These are phyloP conservation scores for Salvator merianae DNA, from an alignment of 2,113 vertebrate genomes.

Conservation along the genomic window DNA sequence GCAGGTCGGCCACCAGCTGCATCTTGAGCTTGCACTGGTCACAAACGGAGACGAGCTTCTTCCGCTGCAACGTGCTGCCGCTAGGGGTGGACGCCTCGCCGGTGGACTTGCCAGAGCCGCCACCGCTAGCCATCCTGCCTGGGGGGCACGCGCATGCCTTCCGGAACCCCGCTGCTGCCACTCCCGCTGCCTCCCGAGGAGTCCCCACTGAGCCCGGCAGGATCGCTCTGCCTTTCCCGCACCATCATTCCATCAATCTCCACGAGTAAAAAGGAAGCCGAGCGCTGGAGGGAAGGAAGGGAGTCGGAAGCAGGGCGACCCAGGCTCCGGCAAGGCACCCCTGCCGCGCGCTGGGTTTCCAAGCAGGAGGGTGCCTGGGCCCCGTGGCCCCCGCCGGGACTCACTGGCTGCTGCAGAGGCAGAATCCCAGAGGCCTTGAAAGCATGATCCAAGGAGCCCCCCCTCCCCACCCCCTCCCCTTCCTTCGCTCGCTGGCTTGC, in stretches of 20 bases:
- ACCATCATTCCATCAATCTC: slow-evolving; percentile 87
- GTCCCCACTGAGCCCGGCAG: slow-evolving; percentile 80
- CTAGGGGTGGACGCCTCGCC: slow-evolving; percentile 79
- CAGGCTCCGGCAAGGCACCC: not conserved
- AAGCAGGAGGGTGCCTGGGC: slow-evolving; percentile 15
- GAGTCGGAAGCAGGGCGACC: slow-evolving; percentile 37
- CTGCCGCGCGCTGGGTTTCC: slow-evolving; percentile 20
- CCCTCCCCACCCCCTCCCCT: not conserved
- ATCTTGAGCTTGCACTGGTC: slow-evolving; percentile 96
- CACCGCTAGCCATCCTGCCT: slow-evolving; percentile 91
- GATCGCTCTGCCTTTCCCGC: slow-evolving; percentile 77
- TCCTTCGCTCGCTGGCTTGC: not conserved
- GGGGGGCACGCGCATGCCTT: slow-evolving; percentile 83
- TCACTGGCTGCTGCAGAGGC: slow-evolving; percentile 30
- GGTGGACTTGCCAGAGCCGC: slow-evolving; percentile 88
- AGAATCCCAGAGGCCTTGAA: slow-evolving; percentile 49
- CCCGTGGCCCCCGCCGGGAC: slow-evolving; percentile 1
- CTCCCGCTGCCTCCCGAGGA: slow-evolving; percentile 71
- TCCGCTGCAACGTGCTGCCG: slow-evolving; percentile 83
- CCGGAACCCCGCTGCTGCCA: slow-evolving; percentile 72
- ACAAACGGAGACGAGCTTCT: slow-evolving; percentile 88
- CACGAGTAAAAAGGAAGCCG: slow-evolving; percentile 65
- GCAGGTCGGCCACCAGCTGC: slow-evolving; percentile 98
- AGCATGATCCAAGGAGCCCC: slow-evolving; percentile 51
- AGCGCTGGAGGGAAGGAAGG: slow-evolving; percentile 58